A percentile compares a stretch with the other conserved stretches of the same genome.
These are phyloP conservation scores for Oscheius sp. DNA, from an alignment of 2,888 invertebrate genomes.

Conservation along the genomic window DNA sequence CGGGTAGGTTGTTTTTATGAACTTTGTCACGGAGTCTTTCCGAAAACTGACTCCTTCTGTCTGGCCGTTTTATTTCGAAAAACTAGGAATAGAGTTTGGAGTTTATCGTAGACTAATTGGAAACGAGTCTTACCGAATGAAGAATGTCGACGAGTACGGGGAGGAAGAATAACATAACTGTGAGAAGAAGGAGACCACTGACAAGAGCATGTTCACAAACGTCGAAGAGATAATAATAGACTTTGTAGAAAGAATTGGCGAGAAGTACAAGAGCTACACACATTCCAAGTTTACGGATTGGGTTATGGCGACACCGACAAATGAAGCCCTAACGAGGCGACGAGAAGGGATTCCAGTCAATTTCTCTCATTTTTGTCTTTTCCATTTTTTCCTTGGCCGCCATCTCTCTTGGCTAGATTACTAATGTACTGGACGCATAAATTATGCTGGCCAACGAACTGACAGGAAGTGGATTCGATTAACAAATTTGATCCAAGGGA, in stretches of 20 bases:
- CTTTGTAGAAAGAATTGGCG: slow-evolving; percentile 59
- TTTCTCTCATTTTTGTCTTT: neutral
- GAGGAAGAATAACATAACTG: slow-evolving; percentile 51
- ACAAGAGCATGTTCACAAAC: slow-evolving; percentile 59
- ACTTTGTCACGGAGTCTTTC: neutral
- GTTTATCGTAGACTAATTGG: neutral
- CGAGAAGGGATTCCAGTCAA: neutral
- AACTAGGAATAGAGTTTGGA: neutral
- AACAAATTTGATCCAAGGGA: too few species aligned
- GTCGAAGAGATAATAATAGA: slow-evolving; percentile 60
- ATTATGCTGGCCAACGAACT: neutral
- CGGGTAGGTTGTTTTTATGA: too few species aligned
- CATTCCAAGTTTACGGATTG: slow-evolving; percentile 36
- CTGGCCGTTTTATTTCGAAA: neutral
- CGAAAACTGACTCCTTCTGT: neutral
- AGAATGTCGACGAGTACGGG: slow-evolving; percentile 41
- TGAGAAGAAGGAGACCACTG: slow-evolving; percentile 49
- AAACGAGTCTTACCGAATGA: slow-evolving; percentile 36
- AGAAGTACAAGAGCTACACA: slow-evolving; percentile 57
- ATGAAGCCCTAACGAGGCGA: slow-evolving; percentile 15
- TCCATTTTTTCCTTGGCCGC: neutral
- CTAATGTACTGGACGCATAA: neutral
- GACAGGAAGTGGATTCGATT: too few species aligned
- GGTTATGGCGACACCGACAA: neutral
- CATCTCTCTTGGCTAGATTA: neutral